Conservation (phyloP, 2,888 invertebrate genomes). For the Hemithea aestivaria region DNA sequence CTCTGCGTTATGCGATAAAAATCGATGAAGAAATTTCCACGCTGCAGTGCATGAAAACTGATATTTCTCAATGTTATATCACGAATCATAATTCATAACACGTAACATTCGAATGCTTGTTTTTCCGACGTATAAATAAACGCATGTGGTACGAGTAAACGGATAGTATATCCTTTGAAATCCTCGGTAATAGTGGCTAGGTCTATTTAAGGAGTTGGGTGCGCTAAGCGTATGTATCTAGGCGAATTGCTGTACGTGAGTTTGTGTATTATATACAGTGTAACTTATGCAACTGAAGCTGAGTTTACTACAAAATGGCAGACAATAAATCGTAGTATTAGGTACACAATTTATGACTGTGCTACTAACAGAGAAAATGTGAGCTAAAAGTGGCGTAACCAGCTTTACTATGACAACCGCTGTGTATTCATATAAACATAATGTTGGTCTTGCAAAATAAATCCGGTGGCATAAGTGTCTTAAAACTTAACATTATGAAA, state of each 20-base stretch:
- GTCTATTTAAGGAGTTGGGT: slow-evolving; percentile 29
- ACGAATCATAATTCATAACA: too few relatives aligned
- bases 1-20: slow-evolving; percentile 14
- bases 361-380: too few relatives aligned
- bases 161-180: slow-evolving; percentile 21
- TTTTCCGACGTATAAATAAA: slow-evolving; percentile 12
- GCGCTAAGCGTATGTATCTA: slow-evolving; percentile 22
- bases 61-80: too few relatives aligned
- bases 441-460: too few relatives aligned
- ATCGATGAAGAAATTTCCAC: slow-evolving; percentile 6
- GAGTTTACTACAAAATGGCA: too few relatives aligned
- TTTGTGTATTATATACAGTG: slow-evolving; percentile 22
- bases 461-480: too few relatives aligned
- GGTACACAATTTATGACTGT: too few relatives aligned
- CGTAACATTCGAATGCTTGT: neutral
- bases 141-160: slow-evolving; percentile 13
- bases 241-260: slow-evolving; percentile 23
- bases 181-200: slow-evolving; percentile 29
- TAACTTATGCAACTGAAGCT: slow-evolving; percentile 16
- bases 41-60: neutral
- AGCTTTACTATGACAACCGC: too few relatives aligned
- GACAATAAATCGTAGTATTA: too few relatives aligned
- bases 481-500: too few relatives aligned
- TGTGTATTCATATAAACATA: too few relatives aligned
- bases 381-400: too few relatives aligned